Base-by-base conservation (phyloP, 2,797 vertebrate genomes). In the Erithacus rubecula region DNA sequence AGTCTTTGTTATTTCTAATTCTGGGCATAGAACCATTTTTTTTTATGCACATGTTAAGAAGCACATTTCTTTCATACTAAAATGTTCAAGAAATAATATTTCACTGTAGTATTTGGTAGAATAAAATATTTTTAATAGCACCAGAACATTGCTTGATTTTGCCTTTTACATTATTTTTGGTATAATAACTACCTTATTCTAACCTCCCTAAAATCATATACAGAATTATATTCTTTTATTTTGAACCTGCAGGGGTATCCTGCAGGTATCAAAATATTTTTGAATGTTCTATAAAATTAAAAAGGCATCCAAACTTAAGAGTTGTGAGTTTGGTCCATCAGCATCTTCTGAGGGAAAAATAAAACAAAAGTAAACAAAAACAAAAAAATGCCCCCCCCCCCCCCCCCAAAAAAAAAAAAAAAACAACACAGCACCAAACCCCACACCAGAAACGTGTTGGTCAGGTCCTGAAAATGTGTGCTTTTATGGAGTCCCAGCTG, bases 401-500 rank as follows among this genome's bases (percentile, higher is more conserved):
- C n/a, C n/a, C n/a, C n/a, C n/a, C n/a, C n/a, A n/a, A 4, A 20
- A 11, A 12, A 9, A n/a, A 14, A 14, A 41, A 49, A 51, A 39
- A 37, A 44, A 2, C 9, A 39, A 12, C 43, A 43, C 43, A 3
- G n/a, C 22, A 12, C 12, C 11, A 72, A 53, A 11, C 0, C 3
- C 41, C 9, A 55, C 0, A 13, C 20, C 15, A 78, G 71, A 86
- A 91, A 58, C 27, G 29, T 52, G 59, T 59, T 78, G 67, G 49
- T 83, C 59, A 78, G 52, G 51, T 78, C 51, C 67, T 83, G 56
- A 63, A 80, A 92, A 83, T 47, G 83, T n/a, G 17, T 39, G 69
- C 58, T 89, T 91, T 89, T 83, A 72, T 49, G 63, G 51, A 92
- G 32, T 75, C 65, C 29, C 84, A 94, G 58, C 62, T 92, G 92